A percentile compares a stretch with the other conserved stretches of the same genome.
Conservation (phyloP, 2,113 vertebrate species). For the Microtus oregoni region DNA sequence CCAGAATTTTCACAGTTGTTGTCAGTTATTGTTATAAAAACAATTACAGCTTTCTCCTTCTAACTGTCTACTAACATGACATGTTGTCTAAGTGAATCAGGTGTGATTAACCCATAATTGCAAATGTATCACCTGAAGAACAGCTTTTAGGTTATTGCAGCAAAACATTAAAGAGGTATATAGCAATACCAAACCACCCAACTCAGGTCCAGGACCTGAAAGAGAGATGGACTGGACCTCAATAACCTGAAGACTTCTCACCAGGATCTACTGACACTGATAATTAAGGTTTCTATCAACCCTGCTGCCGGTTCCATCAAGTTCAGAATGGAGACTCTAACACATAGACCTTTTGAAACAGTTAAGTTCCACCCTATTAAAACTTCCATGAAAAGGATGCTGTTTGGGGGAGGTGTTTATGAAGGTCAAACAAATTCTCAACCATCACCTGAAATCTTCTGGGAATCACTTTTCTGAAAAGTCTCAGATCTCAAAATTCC, state of each 20-base stretch:
- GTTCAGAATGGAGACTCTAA: background rate
- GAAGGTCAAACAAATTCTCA: background rate
- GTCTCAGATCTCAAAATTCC: background rate
- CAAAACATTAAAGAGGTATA: background rate
- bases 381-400: background rate
- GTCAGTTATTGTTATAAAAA: constrained; percentile 55
- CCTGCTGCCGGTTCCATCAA: background rate
- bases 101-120: background rate
- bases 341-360: background rate
- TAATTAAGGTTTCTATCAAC: background rate
- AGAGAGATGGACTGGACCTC: background rate
- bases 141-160: background rate
- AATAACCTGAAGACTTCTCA: background rate
- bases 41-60: constrained; percentile 51
- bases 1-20: constrained; percentile 37
- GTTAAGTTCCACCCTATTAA: background rate
- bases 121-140: constrained; percentile 20
- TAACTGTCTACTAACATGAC: constrained; percentile 43
- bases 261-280: background rate
- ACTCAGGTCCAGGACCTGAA: background rate
- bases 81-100: constrained; percentile 57
- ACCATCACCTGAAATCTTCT: background rate
- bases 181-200: background rate
- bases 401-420: background rate
- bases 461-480: background rate